A percentile compares a stretch with the other conserved stretches of the same genome.
Conservation (phyloP, 92 coral and sea anemone species). For the Chrysogorgia sp. region DNA sequence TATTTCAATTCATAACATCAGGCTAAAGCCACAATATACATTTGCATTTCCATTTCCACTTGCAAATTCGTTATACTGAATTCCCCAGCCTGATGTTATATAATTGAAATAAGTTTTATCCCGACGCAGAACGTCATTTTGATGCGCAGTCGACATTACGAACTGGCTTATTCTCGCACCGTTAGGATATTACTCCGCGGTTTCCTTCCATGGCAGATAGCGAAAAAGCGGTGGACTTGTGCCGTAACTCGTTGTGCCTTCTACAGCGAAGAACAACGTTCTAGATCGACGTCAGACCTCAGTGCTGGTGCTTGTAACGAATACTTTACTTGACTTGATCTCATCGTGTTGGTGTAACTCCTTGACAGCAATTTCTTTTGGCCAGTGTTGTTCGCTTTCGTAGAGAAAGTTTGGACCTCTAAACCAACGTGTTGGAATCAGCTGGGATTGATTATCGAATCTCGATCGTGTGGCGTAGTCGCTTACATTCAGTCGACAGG, state of each 20-base stretch:
- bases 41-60: too few species aligned
- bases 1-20: too few species aligned
- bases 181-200: background rate
- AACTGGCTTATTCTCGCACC: background rate
- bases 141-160: too few species aligned
- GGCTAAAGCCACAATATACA: too few species aligned
- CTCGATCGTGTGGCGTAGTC: conserved; percentile 51
- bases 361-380: background rate
- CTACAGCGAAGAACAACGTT: conserved; percentile 10
- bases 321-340: conserved; percentile 14
- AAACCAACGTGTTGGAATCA: conserved; percentile 48
- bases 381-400: conserved; percentile 50
- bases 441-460: conserved; percentile 11
- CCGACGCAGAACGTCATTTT: too few species aligned
- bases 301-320: background rate
- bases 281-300: background rate
- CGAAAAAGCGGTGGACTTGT: conserved; percentile 22
- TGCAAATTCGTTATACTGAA: too few species aligned
- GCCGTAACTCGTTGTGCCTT: conserved; percentile 29
- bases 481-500: conserved; percentile 51
- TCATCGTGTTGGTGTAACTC: background rate
- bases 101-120: too few species aligned
- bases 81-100: too few species aligned
- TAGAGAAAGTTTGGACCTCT: conserved; percentile 60
- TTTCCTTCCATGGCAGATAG: background rate